These are phyloP conservation scores for Eupristina koningsbergeri DNA, from an alignment of 1,140 invertebrate genomes.

Conservation along the genomic window DNA sequence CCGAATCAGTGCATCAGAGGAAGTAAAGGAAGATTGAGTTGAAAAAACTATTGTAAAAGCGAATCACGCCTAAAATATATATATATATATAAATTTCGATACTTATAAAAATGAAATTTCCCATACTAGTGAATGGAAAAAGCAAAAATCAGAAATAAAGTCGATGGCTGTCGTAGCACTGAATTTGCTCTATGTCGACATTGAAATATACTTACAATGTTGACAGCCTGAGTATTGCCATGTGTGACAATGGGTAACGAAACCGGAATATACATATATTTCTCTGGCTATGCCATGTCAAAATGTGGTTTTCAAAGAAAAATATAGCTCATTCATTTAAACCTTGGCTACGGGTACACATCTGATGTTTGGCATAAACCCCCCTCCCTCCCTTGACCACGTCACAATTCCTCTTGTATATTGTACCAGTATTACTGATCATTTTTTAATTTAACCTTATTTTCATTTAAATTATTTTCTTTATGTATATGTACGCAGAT, in stretches of 20 bases:
- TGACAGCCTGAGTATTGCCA: constrained; percentile 46
- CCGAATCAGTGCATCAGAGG: not conserved
- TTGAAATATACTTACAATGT: constrained; percentile 51
- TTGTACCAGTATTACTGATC: too few species aligned
- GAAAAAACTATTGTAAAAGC: not conserved
- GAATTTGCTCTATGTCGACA: constrained; percentile 51
- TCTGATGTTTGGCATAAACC: not conserved
- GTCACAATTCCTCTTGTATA: not conserved
- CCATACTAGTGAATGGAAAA: not conserved
- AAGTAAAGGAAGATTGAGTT: not conserved
- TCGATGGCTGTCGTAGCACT: constrained; percentile 51
- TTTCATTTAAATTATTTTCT: too few species aligned
- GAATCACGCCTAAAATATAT: not conserved
- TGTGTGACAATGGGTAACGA: constrained; percentile 48
- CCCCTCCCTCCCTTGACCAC: not conserved
- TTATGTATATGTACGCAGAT: too few species aligned
- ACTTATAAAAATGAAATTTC: constrained; percentile 13
- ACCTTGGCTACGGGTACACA: not conserved
- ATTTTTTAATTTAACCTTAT: too few species aligned
- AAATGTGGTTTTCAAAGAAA: constrained; percentile 32
- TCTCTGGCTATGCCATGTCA: not conserved
- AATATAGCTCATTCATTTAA: constrained; percentile 24
- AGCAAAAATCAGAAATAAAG: constrained; percentile 39
- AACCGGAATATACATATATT: constrained; percentile 35
- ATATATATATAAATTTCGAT: not conserved